These are phyloP conservation scores for Andrena minutula DNA, from an alignment of 2,888 invertebrate species.

Conservation along the genomic window DNA sequence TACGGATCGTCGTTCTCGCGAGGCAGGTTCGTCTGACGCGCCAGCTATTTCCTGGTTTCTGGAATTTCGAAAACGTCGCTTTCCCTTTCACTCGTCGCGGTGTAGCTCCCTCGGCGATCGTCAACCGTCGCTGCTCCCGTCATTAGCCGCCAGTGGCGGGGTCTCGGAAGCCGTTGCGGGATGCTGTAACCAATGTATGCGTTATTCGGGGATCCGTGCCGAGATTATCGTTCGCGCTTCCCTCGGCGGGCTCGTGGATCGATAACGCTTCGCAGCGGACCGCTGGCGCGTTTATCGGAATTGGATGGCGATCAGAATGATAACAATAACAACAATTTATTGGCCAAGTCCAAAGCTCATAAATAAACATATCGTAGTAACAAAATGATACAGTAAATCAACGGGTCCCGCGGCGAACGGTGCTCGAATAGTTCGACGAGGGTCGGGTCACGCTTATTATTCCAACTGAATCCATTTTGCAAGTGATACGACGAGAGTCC, in stretches of 20 bases:
- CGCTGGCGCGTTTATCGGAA: conserved; percentile 33
- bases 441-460: neutral
- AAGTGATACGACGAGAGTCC: neutral
- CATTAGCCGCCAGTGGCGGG: conserved; percentile 23
- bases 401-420: conserved; percentile 2
- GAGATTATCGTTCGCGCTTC: conserved; percentile 19
- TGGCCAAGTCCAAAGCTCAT: conserved; percentile 51
- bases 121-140: neutral
- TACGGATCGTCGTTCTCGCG: conserved; percentile 3
- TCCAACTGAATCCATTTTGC: neutral
- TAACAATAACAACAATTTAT: conserved; percentile 72
- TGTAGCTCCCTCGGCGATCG: neutral
- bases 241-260: conserved; percentile 10
- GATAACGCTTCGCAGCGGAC: conserved; percentile 8
- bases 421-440: neutral
- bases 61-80: neutral
- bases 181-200: conserved; percentile 5
- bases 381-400: conserved; percentile 50
- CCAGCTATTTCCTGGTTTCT: conserved; percentile 16
- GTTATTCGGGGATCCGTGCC: conserved; percentile 23
- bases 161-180: neutral
- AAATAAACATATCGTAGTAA: conserved; percentile 58
- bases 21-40: neutral
- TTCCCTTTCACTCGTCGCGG: conserved; percentile 5
- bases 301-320: conserved; percentile 53